Evolutionary conservation across 1,140 invertebrate species (phyloP).

Genomic region (Batillaria attramentaria): DNA sequence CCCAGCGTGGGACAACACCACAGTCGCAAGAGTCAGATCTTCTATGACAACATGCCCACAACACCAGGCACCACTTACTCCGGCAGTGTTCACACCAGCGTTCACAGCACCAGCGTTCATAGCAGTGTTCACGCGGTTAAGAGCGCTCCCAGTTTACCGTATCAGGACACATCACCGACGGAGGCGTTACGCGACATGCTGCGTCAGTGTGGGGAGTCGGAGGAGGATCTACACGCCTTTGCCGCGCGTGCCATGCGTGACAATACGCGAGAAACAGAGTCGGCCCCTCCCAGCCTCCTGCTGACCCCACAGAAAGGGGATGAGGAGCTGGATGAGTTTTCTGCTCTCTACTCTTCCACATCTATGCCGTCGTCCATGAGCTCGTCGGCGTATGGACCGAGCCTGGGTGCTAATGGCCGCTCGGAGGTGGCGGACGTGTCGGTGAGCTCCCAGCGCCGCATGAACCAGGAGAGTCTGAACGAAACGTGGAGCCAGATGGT

Average conservation of each 20-base stretch:
- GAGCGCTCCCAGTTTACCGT: slow-evolving; percentile 6
- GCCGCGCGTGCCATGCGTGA: slow-evolving; percentile 25
- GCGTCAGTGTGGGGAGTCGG: slow-evolving; percentile 53
- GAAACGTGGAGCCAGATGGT: slow-evolving; percentile 69
- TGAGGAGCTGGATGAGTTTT: slow-evolving; percentile 21
- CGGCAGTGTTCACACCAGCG: not conserved
- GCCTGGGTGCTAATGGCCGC: not conserved
- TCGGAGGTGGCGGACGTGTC: slow-evolving; percentile 60
- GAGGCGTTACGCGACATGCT: slow-evolving; percentile 57
- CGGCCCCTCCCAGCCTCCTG: not conserved
- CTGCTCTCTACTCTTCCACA: slow-evolving; percentile 7
- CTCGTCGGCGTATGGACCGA: slow-evolving; percentile 5
- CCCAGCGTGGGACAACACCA: slow-evolving; percentile 51
- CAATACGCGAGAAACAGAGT: slow-evolving; percentile 27
- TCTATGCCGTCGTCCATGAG: slow-evolving; percentile 40
- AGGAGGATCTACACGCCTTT: slow-evolving; percentile 49
- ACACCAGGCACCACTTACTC: not conserved
- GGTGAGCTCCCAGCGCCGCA: slow-evolving; percentile 40
- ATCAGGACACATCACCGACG: slow-evolving; percentile 50
- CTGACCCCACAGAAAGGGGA: not conserved
- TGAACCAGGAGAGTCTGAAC: slow-evolving; percentile 58
- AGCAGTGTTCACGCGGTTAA: not conserved
- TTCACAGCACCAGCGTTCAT: not conserved
- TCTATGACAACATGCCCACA: slow-evolving; percentile 57
- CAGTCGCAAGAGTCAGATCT: slow-evolving; percentile 61